A percentile compares a stretch with the other conserved stretches of the same genome.
phyloP scores from a whole-genome alignment of 2,888 invertebrate species.

The Athalia circularis region DNA sequence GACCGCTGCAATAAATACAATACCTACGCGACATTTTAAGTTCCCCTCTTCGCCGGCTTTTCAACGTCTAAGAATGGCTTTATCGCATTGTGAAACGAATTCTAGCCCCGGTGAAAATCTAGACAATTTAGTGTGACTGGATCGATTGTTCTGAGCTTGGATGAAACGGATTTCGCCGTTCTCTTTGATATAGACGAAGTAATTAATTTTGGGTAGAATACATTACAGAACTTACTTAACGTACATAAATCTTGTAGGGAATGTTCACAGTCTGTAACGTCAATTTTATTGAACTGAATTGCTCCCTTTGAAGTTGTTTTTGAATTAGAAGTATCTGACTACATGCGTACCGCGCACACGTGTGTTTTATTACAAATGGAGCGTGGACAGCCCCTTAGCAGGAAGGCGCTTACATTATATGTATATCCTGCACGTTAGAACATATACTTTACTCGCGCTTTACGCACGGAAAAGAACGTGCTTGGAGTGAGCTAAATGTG shows the following conservation, averaged over 20 bases:
- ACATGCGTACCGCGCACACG: constrained; percentile 33
- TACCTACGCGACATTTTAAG: constrained; percentile 19
- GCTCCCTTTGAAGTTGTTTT: constrained; percentile 36
- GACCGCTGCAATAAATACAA: background rate
- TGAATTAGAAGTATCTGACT: background rate
- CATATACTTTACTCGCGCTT: background rate
- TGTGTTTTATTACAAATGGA: constrained; percentile 46
- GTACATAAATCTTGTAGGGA: background rate
- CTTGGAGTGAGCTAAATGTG: constrained; percentile 47
- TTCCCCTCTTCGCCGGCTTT: background rate
- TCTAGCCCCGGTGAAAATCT: background rate
- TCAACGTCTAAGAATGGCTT: background rate
- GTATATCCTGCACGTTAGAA: no score
- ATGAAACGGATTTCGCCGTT: background rate
- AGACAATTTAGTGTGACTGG: background rate
- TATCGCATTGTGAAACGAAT: constrained; percentile 5
- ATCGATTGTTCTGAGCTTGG: background rate
- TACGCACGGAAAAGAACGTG: constrained; percentile 40
- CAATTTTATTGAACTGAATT: constrained; percentile 31
- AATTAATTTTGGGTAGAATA: background rate
- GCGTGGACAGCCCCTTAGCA: constrained; percentile 44
- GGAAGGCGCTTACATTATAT: background rate
- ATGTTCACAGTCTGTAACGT: constrained; percentile 17
- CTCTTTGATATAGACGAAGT: background rate
- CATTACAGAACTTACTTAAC: background rate